phyloP scores from a whole-genome alignment of 2,888 invertebrate genomes.

The Gasteruption jaculator region DNA sequence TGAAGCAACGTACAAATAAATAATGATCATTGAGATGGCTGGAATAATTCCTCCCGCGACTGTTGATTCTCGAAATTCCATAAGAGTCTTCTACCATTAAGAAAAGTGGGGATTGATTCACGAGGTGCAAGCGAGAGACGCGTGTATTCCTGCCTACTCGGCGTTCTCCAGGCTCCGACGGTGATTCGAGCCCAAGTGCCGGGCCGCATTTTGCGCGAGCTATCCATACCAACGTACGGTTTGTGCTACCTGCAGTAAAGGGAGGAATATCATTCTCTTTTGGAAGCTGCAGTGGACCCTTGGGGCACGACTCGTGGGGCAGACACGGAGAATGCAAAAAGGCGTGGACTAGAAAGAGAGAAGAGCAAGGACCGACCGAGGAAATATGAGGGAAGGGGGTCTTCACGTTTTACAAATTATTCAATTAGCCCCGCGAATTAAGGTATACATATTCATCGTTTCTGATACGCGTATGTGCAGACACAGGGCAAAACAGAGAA shows the following conservation, averaged over 20 bases:
- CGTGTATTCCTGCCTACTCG: conserved; percentile 10
- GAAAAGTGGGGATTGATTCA: no score
- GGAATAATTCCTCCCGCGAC: no score
- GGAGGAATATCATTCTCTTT: conserved; percentile 34
- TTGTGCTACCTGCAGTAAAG: conserved; percentile 15
- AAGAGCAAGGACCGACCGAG: conserved; percentile 7
- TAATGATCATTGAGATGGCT: no score
- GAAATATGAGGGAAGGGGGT: conserved; percentile 15
- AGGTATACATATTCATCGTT: conserved; percentile 52
- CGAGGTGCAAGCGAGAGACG: conserved; percentile 8
- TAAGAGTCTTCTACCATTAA: no score
- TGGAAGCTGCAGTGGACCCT: no score
- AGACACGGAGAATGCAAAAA: conserved; percentile 38
- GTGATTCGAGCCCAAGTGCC: no score
- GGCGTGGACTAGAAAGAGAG: no score
- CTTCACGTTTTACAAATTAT: conserved; percentile 51
- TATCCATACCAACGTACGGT: conserved; percentile 34
- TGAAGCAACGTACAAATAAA: no score
- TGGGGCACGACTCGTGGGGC: conserved; percentile 13
- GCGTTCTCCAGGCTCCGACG: conserved; percentile 23
- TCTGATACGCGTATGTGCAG: conserved; percentile 39
- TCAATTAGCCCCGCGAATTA: conserved; percentile 53
- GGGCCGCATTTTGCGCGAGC: conserved; percentile 37
- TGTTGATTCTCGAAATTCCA: no score
- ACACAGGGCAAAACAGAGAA: conserved; percentile 18